A percentile compares a stretch with the other conserved stretches of the same genome.
These are phyloP conservation scores for Lynx canadensis DNA, from an alignment of 2,113 vertebrate genomes.

Conservation along the genomic window DNA sequence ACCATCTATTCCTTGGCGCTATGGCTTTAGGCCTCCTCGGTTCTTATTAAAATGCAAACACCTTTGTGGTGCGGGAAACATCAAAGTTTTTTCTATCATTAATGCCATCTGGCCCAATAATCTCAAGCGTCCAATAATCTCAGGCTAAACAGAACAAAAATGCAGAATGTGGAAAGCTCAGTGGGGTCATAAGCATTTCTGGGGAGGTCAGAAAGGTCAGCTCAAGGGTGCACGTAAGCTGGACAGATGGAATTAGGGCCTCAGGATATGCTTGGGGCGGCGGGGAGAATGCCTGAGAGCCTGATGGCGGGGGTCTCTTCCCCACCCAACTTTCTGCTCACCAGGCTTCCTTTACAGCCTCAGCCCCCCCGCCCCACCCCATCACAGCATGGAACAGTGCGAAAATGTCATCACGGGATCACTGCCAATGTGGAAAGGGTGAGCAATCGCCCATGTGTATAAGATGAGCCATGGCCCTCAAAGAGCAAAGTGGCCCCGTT, in stretches of 20 bases:
- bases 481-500: not conserved
- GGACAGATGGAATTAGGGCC: no score
- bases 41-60: not conserved
- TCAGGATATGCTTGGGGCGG: rapidly evolving
- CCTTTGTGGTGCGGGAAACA: not conserved
- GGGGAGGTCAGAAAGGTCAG: not conserved
- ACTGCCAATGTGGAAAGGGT: rapidly evolving
- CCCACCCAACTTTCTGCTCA: not conserved
- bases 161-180: not conserved
- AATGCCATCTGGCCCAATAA: not conserved
- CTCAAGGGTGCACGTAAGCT: not conserved
- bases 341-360: not conserved
- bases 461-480: not conserved
- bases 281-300: no score
- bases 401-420: rapidly evolving
- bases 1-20: no score
- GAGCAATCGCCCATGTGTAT: not conserved
- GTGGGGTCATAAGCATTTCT: not conserved
- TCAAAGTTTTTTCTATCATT: not conserved
- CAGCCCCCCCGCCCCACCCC: no score
- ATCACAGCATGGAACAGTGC: rapidly evolving
- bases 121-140: not conserved
- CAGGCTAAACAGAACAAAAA: rapidly evolving
- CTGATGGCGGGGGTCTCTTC: no score
- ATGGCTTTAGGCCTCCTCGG: not conserved